Base-by-base conservation (phyloP, 2,113 vertebrate genomes). In the Xiphias gladius region DNA sequence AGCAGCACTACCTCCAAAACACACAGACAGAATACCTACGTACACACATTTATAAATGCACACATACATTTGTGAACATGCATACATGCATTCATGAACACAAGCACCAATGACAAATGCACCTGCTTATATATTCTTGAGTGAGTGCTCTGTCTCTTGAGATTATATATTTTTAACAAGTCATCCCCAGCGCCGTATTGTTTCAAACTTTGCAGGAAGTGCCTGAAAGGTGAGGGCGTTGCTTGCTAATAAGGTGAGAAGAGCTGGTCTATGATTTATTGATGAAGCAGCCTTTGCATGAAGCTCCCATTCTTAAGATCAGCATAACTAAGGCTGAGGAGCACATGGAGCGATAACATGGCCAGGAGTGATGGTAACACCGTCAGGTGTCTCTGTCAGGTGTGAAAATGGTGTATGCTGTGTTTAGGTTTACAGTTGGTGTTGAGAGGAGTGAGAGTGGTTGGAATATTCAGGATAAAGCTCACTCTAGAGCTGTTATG, bases 131-230 rank as follows among this genome's bases (percentile, higher is more conserved):
- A 72, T 32, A 80, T 84, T 84, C 77, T 43, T 71, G 24, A 59
- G 63, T 14, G 32, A 68, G 46, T 13, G 54, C 72, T n/a, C 32
- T 1, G 14, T 83, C 85, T 82, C 86, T 39, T 24, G 87, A 87
- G 73, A 82, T 84, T 19, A 86, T 86, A 37, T 82, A 87, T 88
- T 84, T 88, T 89, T 84, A 90, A 92, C 73, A 63, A 78, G 83
- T 82, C 77, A 37, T 84, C 58, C 48, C 64, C 11, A 0, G 58
- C 0, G 39, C 67, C 7, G 11, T 1, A 62, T 76, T 76, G 76
- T 73, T 91, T 64, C 54, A 22, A 7, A 52, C 76, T 83, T 84
- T 82, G 72, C 86, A 88, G 83, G 79, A 85, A 88, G 88, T 80
- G 62, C 54, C 82, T 73, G 79, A 35, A 43, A 78, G 88, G 59